phyloP scores from a whole-genome alignment of 1,140 invertebrate genomes.

The Homarus americanus region DNA sequence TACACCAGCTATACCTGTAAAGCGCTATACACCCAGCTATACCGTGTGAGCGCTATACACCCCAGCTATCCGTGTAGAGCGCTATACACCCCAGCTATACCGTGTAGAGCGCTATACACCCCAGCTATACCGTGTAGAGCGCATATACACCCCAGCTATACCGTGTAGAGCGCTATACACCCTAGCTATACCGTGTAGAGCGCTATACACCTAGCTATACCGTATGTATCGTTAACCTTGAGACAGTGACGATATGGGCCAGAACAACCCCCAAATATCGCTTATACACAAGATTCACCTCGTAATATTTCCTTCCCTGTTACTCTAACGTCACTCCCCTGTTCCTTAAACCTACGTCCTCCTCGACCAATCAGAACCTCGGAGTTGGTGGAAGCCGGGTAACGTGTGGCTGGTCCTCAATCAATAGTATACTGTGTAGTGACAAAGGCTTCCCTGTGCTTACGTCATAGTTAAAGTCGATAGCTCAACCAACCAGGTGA shows the following conservation, averaged over 20 bases:
- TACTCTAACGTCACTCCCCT: not conserved
- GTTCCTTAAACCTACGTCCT: not conserved
- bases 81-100: not conserved
- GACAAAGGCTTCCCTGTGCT: slow-evolving; percentile 62
- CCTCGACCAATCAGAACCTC: slow-evolving; percentile 43
- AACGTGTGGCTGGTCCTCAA: slow-evolving; percentile 52
- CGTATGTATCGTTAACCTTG: not conserved
- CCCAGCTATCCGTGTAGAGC: not conserved
- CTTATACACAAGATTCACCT: slow-evolving; percentile 38
- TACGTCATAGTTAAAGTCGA: slow-evolving; percentile 66
- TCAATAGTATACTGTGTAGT: slow-evolving; percentile 63
- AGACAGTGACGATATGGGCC: too few relatives aligned
- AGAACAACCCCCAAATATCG: too few relatives aligned
- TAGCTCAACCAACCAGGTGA: slow-evolving; percentile 26
- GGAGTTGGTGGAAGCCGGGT: slow-evolving; percentile 1
- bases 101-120: too few relatives aligned
- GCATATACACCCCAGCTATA: too few relatives aligned
- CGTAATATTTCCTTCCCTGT: slow-evolving; percentile 47
- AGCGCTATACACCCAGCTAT: too few relatives aligned
- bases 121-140: not conserved
- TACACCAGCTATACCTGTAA: slow-evolving; percentile 9
- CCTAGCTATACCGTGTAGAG: too few relatives aligned
- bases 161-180: too few relatives aligned
- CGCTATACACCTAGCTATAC: not conserved
- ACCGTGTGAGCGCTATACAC: not conserved